Evolutionary conservation across 2,797 vertebrate genomes (phyloP).

Genomic region (Betta splendens): DNA sequence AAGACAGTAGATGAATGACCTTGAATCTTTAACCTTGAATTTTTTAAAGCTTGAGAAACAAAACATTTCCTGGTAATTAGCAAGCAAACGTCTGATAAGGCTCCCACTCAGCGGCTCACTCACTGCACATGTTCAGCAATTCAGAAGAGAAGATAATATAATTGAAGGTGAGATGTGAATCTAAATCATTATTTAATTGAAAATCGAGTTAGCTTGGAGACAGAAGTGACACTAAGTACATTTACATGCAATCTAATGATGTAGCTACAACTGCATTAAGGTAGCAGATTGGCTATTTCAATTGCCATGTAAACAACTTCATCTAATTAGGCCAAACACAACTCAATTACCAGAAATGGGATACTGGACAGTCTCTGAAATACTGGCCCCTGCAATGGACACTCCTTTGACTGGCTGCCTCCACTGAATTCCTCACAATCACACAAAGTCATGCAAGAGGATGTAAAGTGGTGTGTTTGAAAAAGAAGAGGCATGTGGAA

Average conservation of each 20-base stretch:
- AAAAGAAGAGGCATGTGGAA: constrained; percentile 16
- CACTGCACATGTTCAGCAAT: constrained; percentile 24
- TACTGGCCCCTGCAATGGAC: not conserved
- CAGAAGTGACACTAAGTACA: not conserved
- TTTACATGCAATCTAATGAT: not conserved
- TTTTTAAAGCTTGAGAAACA: constrained; percentile 37
- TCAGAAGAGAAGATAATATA: constrained; percentile 48
- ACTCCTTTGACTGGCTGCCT: not conserved
- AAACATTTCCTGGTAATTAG: constrained; percentile 50
- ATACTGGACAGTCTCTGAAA: constrained; percentile 6
- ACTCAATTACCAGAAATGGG: constrained; percentile 2
- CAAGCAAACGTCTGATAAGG: constrained; percentile 47
- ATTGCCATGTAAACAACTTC: constrained; percentile 3
- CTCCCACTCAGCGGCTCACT: constrained; percentile 35
- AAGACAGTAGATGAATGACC: constrained; percentile 19
- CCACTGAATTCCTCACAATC: not conserved
- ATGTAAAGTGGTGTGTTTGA: constrained; percentile 11
- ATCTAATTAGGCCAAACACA: constrained; percentile 1
- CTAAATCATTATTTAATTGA: constrained; percentile 29
- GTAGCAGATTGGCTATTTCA: not conserved
- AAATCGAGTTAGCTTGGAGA: constrained; percentile 28
- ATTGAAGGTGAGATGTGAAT: constrained; percentile 39
- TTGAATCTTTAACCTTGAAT: constrained; percentile 36
- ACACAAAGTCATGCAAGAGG: constrained; percentile 1
- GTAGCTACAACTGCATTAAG: not conserved